Conservation (phyloP, 2,888 invertebrate genomes). For the Tiliacea citrago region DNA sequence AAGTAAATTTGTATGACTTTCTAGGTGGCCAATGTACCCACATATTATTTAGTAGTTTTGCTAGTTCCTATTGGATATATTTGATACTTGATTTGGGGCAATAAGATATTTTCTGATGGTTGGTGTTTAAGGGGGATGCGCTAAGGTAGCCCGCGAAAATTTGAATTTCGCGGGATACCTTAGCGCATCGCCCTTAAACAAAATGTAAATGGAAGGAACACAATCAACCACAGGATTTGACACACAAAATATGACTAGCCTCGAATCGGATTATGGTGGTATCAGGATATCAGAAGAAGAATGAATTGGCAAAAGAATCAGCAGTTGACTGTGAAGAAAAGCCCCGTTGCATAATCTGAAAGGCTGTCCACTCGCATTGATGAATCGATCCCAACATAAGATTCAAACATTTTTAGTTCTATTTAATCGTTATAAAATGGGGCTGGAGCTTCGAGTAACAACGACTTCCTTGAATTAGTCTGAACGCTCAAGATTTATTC, state of each 20-base stretch:
- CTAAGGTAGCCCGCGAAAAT: too few relatives aligned
- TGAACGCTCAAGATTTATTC: not conserved
- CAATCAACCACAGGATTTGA: not conserved
- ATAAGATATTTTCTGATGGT: not conserved
- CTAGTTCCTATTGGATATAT: not conserved
- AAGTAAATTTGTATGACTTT: constrained; percentile 23
- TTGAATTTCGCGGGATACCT: too few relatives aligned
- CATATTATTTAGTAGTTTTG: constrained; percentile 8
- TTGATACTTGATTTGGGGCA: not conserved
- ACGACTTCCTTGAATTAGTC: not conserved
- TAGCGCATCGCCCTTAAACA: too few relatives aligned
- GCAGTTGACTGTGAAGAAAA: constrained; percentile 2
- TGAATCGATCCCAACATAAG: constrained; percentile 14
- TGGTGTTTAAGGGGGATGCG: too few relatives aligned
- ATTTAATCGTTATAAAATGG: not conserved
- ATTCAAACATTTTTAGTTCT: not conserved
- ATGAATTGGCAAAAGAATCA: too few relatives aligned
- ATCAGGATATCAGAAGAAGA: constrained; percentile 30
- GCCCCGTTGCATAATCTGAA: not conserved
- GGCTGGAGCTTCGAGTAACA: not conserved
- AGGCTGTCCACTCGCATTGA: not conserved
- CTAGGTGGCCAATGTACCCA: constrained; percentile 8
- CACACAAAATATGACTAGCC: not conserved
- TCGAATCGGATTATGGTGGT: not conserved
- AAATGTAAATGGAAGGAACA: not conserved